Percentiles rank a stretch among this genome's conserved stretches.
These are phyloP conservation scores for Streptopelia turtur DNA, from an alignment of 2,797 vertebrate species.

Conservation along the genomic window DNA sequence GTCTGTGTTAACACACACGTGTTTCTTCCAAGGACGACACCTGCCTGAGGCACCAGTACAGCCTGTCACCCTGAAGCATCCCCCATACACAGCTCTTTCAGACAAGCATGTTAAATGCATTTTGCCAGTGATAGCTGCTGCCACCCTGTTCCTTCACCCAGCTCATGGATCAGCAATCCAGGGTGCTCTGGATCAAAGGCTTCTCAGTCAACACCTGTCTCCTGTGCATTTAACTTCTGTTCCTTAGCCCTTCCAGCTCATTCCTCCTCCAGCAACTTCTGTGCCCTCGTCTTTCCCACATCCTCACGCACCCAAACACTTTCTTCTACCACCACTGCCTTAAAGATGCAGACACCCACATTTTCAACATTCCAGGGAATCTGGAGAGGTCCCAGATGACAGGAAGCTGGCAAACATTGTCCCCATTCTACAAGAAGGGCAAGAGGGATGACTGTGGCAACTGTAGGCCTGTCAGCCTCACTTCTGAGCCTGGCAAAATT, in stretches of 20 bases:
- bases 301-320: background rate
- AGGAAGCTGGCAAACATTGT: no score
- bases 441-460: no score
- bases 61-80: background rate
- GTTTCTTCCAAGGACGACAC: background rate
- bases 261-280: background rate
- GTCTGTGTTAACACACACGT: no score
- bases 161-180: background rate
- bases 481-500: no score
- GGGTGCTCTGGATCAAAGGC: background rate
- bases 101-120: fast-evolving
- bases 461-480: no score
- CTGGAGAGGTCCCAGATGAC: no score
- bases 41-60: fast-evolving
- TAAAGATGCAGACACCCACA: fast-evolving
- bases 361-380: no score
- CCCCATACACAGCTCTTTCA: background rate
- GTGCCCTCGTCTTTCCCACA: background rate
- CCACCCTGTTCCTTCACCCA: no score
- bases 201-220: background rate
- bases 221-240: background rate
- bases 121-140: background rate
- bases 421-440: no score
- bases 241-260: background rate
- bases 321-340: background rate